phyloP scores from a whole-genome alignment of 1,140 invertebrate genomes.

The Linepithema humile region DNA sequence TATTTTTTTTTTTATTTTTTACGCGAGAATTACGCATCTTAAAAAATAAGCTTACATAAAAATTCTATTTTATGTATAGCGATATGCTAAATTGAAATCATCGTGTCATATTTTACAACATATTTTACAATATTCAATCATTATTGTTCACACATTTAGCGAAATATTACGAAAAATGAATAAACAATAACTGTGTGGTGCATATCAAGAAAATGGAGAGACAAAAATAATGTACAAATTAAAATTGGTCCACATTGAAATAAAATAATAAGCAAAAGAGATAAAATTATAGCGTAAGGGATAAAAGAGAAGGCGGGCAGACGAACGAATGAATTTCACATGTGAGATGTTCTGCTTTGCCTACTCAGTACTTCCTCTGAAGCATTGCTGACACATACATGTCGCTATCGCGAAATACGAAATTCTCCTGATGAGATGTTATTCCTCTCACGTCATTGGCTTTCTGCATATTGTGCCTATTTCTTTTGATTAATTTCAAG shows the following conservation, averaged over 20 bases:
- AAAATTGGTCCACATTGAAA: slow-evolving; percentile 14
- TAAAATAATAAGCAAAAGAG: slow-evolving; percentile 61
- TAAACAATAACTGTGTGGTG: background rate
- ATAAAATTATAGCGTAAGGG: slow-evolving; percentile 42
- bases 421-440: slow-evolving; percentile 31
- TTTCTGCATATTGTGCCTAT: background rate
- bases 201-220: background rate
- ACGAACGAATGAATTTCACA: slow-evolving; percentile 74
- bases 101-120: too few species aligned
- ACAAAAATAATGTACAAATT: slow-evolving; percentile 2
- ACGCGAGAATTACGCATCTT: background rate
- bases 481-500: slow-evolving; percentile 19
- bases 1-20: background rate
- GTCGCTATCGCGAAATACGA: slow-evolving; percentile 22
- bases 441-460: background rate
- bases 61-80: background rate
- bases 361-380: slow-evolving; percentile 65
- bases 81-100: background rate
- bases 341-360: slow-evolving; percentile 67
- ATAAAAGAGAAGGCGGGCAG: slow-evolving; percentile 21
- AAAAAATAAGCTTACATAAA: background rate
- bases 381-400: slow-evolving; percentile 62
- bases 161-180: background rate
- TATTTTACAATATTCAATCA: too few species aligned
- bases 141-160: too few species aligned